phyloP scores from a whole-genome alignment of 2,113 vertebrate genomes.

The Pygoscelis antarcticus region DNA sequence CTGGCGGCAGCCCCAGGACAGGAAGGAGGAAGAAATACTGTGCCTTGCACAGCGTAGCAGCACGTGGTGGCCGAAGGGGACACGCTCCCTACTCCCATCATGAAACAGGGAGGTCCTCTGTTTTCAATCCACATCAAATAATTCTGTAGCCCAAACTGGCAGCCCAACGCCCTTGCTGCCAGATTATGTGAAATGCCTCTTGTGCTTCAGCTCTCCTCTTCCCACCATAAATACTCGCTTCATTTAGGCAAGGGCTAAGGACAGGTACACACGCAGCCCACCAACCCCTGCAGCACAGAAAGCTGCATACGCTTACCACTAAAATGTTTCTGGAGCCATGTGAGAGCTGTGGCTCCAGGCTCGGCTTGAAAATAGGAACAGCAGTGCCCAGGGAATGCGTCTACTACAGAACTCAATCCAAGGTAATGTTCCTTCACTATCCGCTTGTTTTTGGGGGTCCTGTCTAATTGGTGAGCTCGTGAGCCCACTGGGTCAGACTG shows the following conservation, averaged over 20 bases:
- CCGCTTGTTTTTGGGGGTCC: background rate
- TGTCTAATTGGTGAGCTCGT: background rate
- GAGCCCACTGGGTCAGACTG: background rate
- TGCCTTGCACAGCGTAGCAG: background rate
- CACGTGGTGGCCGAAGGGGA: rapidly evolving
- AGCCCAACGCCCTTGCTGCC: background rate
- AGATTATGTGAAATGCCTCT: background rate
- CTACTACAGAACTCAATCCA: background rate
- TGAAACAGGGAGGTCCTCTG: background rate
- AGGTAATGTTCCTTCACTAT: background rate
- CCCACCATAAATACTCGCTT: background rate
- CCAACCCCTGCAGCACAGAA: background rate
- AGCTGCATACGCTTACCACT: rapidly evolving
- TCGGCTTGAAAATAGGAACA: background rate
- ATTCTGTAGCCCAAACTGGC: background rate
- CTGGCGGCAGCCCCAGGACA: rapidly evolving
- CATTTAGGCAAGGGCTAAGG: background rate
- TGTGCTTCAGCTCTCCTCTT: background rate
- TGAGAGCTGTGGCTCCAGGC: background rate
- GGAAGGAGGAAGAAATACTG: background rate
- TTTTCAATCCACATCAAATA: background rate
- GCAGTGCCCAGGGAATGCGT: rapidly evolving
- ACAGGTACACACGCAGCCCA: rapidly evolving
- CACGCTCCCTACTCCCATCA: rapidly evolving
- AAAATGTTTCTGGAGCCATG: background rate